Evolutionary conservation across 2,888 invertebrate genomes (phyloP), one percentile per base, ranked within the genome.

Genomic region (Atrina japonica): DNA sequence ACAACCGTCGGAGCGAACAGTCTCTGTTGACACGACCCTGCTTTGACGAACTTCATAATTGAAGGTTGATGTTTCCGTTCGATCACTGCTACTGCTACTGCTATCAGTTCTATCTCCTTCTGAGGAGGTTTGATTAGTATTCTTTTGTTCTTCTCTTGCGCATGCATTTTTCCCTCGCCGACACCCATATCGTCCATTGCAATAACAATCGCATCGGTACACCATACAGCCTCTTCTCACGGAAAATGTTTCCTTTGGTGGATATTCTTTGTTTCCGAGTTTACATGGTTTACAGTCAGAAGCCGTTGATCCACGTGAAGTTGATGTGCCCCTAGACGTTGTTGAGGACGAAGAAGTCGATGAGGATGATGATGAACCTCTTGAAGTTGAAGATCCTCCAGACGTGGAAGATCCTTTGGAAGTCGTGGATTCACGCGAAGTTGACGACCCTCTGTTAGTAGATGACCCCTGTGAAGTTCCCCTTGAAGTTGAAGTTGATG

Each of bases 121-220:
- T 7, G 6, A 7, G 35, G 35, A 7, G 11, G 35, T 7, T 11
- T 35, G 35, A 35, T 35, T 11, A 11, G 35, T 35, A 7, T 35
- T 35, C 35, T 35, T 35, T n/a, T n/a, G n/a, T n/a, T n/a, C n/a
- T 11, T 35, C 35, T 11, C 11, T 35, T 7, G 5, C 11, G 11
- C 35, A 35, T 35, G 11, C 11, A 35, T 35, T 35, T 35, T 35
- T 35, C 11, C 35, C 35, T 11, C 6, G 5, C 21, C 50, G 58
- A 59, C 76, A 76, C 1, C 66, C 58, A 35, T 63, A 73, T 11
- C 65, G 29, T n/a, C 76, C 76, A 16, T 30, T 63, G 30, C 76
- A 76, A 18, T 71, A 64, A 55, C 76, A 76, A 9, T 61, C 43
- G 64, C 76, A 76, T 27, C 43, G 63, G 52, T 74, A 76, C 30